phyloP scores from a whole-genome alignment of 2,888 invertebrate species.

The Harpagoxenus sublaevis region DNA sequence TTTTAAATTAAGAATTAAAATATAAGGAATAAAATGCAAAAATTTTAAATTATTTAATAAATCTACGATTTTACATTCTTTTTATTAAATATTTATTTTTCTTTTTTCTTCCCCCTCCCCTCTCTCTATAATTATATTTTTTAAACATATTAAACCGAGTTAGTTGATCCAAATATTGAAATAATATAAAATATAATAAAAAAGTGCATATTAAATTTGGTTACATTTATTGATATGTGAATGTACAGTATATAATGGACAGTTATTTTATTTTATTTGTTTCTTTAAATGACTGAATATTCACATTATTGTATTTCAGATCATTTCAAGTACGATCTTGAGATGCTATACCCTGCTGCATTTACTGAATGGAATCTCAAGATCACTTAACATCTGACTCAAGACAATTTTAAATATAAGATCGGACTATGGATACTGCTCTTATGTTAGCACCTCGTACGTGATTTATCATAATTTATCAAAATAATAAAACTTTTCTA shows the following conservation, averaged over 20 bases:
- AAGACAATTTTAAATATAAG: background rate
- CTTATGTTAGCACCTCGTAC: background rate
- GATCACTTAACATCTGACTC: background rate
- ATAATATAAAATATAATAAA: background rate
- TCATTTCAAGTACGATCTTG: background rate
- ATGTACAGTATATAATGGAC: background rate
- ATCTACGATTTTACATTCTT: background rate
- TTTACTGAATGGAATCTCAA: background rate
- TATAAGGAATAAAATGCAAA: background rate
- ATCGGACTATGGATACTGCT: background rate
- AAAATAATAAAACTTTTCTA: background rate
- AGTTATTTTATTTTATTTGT: background rate
- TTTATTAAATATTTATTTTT: background rate
- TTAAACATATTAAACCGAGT: no score
- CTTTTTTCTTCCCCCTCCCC: background rate
- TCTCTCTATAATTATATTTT: no score
- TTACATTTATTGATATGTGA: background rate
- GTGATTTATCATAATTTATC: no score
- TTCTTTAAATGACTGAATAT: background rate
- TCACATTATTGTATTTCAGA: constrained; percentile 2
- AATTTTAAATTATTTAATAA: background rate
- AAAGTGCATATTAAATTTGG: background rate
- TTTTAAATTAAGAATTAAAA: background rate
- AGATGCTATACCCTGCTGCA: background rate
- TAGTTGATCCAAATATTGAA: no score